phyloP scores from a whole-genome alignment of 2,797 vertebrate species.

The Alauda arvensis region DNA sequence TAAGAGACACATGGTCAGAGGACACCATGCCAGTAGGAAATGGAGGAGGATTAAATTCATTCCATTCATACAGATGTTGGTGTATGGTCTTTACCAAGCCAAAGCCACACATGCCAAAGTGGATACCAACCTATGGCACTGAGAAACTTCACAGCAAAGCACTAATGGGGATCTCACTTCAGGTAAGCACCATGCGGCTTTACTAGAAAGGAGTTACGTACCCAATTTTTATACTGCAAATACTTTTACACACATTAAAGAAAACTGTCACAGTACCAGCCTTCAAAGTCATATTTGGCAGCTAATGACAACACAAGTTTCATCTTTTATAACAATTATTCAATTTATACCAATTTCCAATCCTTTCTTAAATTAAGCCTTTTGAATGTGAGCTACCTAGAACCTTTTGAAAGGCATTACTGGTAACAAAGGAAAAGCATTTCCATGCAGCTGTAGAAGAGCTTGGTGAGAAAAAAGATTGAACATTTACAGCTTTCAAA shows the following conservation, averaged over 20 bases:
- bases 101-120: not conserved
- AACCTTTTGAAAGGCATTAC: not conserved
- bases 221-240: not conserved
- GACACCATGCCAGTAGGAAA: not conserved
- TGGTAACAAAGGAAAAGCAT: not conserved
- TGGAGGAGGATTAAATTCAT: not conserved
- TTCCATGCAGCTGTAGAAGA: not conserved
- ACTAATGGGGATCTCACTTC: not conserved
- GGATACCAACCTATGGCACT: not conserved
- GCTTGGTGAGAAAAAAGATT: not conserved
- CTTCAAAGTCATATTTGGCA: not conserved
- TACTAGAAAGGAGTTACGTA: not conserved
- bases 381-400: not conserved
- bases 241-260: not conserved
- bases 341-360: not conserved
- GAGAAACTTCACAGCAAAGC: not conserved
- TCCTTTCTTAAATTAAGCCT: not conserved
- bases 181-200: not conserved
- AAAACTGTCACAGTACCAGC: not conserved
- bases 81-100: not conserved
- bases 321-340: not conserved
- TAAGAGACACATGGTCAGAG: not conserved
- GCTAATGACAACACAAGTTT: not conserved
- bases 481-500: not conserved
- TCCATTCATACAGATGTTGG: not conserved